Conservation (phyloP, 2,113 vertebrate species). For the Podarcis raffonei region DNA sequence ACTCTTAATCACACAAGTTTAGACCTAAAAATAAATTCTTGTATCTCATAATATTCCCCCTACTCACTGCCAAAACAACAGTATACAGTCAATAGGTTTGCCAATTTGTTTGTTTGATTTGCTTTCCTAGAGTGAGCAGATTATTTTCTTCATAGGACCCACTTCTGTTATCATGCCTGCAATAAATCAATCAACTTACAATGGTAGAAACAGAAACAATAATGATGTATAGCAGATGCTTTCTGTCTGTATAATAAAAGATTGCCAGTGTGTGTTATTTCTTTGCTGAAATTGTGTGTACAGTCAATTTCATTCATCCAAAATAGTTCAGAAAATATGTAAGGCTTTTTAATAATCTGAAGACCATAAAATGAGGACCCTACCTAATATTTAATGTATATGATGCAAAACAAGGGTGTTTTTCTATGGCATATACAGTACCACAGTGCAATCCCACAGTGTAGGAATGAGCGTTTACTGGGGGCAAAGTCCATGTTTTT, state of each 20-base stretch:
- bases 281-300: background rate
- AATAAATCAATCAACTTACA: background rate
- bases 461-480: background rate
- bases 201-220: background rate
- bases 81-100: background rate
- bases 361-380: background rate
- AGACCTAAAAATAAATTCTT: background rate
- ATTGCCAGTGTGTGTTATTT: background rate
- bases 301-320: background rate
- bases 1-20: background rate
- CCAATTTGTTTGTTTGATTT: background rate
- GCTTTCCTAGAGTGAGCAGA: background rate
- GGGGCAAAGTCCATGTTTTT: background rate
- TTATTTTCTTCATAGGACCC: conserved; percentile 2
- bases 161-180: background rate
- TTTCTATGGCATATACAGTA: background rate
- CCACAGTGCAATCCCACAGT: background rate
- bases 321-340: background rate
- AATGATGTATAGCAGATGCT: background rate
- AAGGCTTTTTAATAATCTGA: background rate
- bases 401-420: background rate
- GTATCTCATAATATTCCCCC: background rate
- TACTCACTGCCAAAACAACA: background rate
- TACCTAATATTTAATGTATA: background rate
- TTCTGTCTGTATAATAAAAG: conserved; percentile 4